These are phyloP conservation scores for Schlechtendalia chinensis DNA, from an alignment of 1,140 invertebrate species.

Conservation along the genomic window DNA sequence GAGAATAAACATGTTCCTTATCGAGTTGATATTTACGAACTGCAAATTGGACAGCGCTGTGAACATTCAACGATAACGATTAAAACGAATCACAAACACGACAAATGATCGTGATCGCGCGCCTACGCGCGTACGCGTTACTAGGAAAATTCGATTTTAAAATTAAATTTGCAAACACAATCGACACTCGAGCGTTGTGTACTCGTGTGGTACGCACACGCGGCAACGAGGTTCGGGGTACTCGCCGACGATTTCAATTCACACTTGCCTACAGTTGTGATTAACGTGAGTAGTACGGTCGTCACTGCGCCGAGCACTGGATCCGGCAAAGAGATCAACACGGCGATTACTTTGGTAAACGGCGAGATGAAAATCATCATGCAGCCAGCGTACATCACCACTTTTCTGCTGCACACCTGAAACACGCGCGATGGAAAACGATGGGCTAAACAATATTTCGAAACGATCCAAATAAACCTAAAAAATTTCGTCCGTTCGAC, in stretches of 20 bases:
- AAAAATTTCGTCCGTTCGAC: too few species aligned
- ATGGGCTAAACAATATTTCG: too few species aligned
- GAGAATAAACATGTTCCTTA: constrained; percentile 43
- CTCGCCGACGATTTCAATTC: not conserved
- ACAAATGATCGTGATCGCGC: too few species aligned
- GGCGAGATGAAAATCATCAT: not conserved
- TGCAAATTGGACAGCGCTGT: constrained; percentile 40
- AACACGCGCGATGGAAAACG: not conserved
- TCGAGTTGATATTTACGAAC: constrained; percentile 40
- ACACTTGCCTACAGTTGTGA: constrained; percentile 22
- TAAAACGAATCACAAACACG: not conserved
- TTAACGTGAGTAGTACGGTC: not conserved
- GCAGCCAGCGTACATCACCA: not conserved
- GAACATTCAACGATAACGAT: not conserved
- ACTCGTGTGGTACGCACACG: too few species aligned
- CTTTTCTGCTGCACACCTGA: constrained; percentile 36
- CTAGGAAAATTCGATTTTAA: too few species aligned
- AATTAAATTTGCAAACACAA: too few species aligned
- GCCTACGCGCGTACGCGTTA: too few species aligned
- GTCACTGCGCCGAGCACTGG: constrained; percentile 21
- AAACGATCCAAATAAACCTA: too few species aligned
- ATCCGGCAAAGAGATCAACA: constrained; percentile 14
- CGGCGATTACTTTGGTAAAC: constrained; percentile 7
- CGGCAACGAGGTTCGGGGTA: too few species aligned
- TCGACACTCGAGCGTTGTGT: too few species aligned